Evolutionary conservation across 30 jellyfish, hydroid and myxozoan species (phyloP), one percentile per base, ranked within the genome.

Genomic region (Cassiopea xamachana): DNA sequence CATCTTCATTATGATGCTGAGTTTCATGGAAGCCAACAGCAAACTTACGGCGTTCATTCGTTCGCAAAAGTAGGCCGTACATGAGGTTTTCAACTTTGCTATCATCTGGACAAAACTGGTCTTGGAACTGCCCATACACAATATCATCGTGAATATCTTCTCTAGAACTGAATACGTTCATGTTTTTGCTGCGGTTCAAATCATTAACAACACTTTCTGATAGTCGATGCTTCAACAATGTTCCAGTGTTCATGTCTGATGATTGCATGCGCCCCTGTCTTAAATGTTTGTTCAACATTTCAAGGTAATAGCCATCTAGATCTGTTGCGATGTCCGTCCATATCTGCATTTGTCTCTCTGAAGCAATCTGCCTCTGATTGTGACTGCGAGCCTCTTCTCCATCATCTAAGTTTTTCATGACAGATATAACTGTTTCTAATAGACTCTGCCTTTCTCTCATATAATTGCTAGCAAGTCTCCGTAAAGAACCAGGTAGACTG

Each of bases 251-350:
- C 77, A 79, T 77, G 39, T 88, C 86, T 13, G 61, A 77, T 15
- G 80, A 7, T 3, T 47, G 68, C 17, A 77, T 49, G 4, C 81
- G 39, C 7, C 95, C 95, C 7, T 47, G 69, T 46, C 95, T 67
- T 59, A 88, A 77, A 46, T 5, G 46, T 77, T 75, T 47, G 46
- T 79, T 88, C n/a, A 88, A 60, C 73, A 79, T 1, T n/a, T 82
- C 88, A 2, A 88, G 87, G 83, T 88, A 88, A 61, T 88, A 79
- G 48, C 90, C 88, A 55, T 88, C 95, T 8, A 88, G 67, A 58
- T 88, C 95, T 17, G 89, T 88, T 1, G 95, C 95, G 15, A 88
- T 88, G 50, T 88, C 95, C 2, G 90, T 88, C 95, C 95, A 88
- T 1, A 88, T 69, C 67, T 74, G 39, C 86, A 88, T 79, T 75